Conservation (phyloP, 2,797 vertebrate genomes). For the Tamandua tetradactyla region DNA sequence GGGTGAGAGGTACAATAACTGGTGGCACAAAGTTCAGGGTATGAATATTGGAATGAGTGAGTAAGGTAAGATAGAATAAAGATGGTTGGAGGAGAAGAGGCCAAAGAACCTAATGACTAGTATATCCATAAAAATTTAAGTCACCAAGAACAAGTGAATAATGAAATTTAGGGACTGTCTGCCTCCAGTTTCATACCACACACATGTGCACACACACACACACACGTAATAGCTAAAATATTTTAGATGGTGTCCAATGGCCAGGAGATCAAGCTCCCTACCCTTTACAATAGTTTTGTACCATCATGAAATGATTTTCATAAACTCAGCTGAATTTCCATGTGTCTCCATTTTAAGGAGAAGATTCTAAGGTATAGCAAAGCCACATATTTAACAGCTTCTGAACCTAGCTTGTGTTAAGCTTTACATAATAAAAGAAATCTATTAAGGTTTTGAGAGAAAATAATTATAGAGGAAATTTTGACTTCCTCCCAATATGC, state of each 20-base stretch:
- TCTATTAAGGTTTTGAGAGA: not conserved
- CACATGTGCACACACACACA: not conserved
- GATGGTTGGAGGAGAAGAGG: not conserved
- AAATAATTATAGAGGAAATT: not conserved
- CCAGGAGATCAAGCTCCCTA: not conserved
- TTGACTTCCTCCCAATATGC: not conserved
- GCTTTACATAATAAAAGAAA: not conserved
- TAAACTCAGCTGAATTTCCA: not conserved
- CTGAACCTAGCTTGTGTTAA: not conserved
- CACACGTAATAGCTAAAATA: not conserved
- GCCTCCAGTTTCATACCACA: not conserved
- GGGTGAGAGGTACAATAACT: not conserved
- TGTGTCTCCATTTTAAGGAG: not conserved
- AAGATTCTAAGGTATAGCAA: not conserved
- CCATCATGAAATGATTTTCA: not conserved
- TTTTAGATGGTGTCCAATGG: not conserved
- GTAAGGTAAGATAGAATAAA: not conserved
- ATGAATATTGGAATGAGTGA: not conserved
- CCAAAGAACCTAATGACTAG: not conserved
- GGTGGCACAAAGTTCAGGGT: not conserved
- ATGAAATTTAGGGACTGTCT: not conserved
- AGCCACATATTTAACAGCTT: not conserved
- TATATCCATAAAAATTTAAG: not conserved
- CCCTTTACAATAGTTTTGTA: not conserved
- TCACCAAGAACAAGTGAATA: not conserved